Evolutionary conservation across 2,888 invertebrate genomes (phyloP).

Genomic region (Campoplex capitator): DNA sequence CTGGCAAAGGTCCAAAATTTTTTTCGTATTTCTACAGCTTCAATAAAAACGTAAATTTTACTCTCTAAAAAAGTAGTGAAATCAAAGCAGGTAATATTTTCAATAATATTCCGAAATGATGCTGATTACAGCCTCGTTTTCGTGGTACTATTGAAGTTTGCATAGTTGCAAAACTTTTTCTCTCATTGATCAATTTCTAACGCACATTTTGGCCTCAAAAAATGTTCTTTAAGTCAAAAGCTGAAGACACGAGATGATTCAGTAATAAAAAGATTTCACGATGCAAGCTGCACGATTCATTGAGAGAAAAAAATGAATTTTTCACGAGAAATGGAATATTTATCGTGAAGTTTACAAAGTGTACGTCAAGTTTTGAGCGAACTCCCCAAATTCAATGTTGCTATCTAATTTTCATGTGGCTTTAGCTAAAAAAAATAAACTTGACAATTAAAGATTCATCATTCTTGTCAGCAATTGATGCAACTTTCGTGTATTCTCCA

Average conservation of each 20-base stretch:
- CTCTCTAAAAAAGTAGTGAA: not conserved
- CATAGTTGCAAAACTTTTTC: not conserved
- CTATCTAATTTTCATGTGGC: not conserved
- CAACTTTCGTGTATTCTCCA: not conserved
- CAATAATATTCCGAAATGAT: not conserved
- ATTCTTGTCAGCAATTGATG: not conserved
- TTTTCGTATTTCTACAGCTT: not conserved
- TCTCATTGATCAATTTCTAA: not conserved
- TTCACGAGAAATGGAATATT: not conserved
- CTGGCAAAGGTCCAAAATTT: too few species aligned
- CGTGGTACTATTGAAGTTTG: not conserved
- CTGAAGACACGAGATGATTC: not conserved
- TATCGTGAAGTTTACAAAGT: not conserved
- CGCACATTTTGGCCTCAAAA: too few species aligned
- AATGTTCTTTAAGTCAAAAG: too few species aligned
- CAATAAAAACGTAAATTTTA: not conserved
- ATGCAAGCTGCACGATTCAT: not conserved
- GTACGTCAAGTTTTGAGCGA: not conserved
- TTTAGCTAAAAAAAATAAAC: not conserved
- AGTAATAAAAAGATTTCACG: not conserved
- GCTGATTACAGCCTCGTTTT: not conserved
- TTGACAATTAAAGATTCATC: not conserved
- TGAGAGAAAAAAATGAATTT: not conserved
- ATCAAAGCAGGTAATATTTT: not conserved
- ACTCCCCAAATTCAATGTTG: not conserved